These are phyloP conservation scores for Megalopta genalis DNA, from an alignment of 1,140 invertebrate species.

Conservation along the genomic window DNA sequence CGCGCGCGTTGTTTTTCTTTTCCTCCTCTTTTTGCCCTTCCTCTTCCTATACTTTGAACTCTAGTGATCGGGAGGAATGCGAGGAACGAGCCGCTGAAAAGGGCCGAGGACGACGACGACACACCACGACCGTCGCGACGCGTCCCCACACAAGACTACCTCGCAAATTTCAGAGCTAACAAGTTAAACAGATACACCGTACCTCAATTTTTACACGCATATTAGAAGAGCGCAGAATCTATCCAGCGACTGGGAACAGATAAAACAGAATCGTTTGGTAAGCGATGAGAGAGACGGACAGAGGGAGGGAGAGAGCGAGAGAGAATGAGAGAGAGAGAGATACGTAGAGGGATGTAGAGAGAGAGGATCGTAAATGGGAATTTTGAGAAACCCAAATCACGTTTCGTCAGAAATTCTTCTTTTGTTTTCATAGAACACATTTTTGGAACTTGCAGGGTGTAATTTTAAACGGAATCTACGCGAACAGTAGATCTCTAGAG, in stretches of 20 bases:
- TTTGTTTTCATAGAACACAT: neutral
- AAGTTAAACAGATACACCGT: slow-evolving; percentile 40
- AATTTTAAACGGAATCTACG: neutral
- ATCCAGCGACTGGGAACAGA: slow-evolving; percentile 6
- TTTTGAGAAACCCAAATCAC: neutral
- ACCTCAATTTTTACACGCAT: slow-evolving; percentile 42
- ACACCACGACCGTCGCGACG: slow-evolving; percentile 36
- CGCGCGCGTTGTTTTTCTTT: too few species aligned
- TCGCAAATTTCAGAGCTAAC: slow-evolving; percentile 65
- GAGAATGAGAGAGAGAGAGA: neutral
- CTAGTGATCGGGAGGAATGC: neutral
- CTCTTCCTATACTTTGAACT: too few species aligned
- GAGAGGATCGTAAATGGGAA: neutral
- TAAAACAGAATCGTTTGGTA: slow-evolving; percentile 1
- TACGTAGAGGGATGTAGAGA: neutral
- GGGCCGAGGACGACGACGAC: neutral
- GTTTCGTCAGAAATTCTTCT: slow-evolving; percentile 16
- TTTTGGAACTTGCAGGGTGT: neutral
- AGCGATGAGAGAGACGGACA: neutral
- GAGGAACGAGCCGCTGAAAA: neutral
- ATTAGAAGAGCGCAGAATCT: slow-evolving; percentile 39
- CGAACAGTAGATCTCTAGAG: too few species aligned
- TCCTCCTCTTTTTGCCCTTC: too few species aligned
- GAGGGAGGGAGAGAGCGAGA: slow-evolving; percentile 20
- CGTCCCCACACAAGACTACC: slow-evolving; percentile 67